A percentile compares a stretch with the other conserved stretches of the same genome.
These are phyloP conservation scores for Hypotaenidia philippensis DNA, from an alignment of 2,797 vertebrate genomes.

Conservation along the genomic window DNA sequence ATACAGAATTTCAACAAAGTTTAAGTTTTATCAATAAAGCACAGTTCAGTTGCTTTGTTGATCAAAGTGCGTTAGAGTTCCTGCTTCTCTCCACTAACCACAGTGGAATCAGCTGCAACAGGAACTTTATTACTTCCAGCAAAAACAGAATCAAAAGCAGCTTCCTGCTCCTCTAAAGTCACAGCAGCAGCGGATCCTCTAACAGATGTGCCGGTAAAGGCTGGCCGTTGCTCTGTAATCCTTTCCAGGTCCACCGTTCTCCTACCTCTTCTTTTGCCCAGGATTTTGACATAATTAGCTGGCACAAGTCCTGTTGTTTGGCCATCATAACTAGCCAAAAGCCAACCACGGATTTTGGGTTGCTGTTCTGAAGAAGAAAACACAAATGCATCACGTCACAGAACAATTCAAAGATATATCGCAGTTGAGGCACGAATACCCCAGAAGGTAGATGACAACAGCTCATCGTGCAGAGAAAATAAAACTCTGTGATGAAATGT, in stretches of 20 bases:
- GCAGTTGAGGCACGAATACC: background rate
- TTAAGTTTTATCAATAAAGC: conserved; percentile 49
- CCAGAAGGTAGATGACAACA: background rate
- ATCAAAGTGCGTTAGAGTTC: conserved; percentile 73
- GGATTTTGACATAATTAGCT: conserved; percentile 94
- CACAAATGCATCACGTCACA: background rate
- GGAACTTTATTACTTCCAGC: conserved; percentile 75
- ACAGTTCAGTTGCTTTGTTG: conserved; percentile 45
- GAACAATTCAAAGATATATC: background rate
- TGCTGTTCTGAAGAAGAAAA: conserved; percentile 88
- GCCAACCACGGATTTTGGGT: conserved; percentile 94
- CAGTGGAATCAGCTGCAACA: conserved; percentile 30
- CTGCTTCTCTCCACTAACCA: conserved; percentile 73
- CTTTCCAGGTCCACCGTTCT: conserved; percentile 84
- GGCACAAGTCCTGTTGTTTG: conserved; percentile 93
- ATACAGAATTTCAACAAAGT: conserved; percentile 31
- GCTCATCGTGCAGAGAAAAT: background rate
- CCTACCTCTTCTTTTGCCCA: conserved; percentile 92
- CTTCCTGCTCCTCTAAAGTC: conserved; percentile 80
- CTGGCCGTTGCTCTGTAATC: conserved; percentile 77
- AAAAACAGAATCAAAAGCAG: conserved; percentile 90
- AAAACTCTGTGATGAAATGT: background rate
- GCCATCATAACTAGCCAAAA: conserved; percentile 93
- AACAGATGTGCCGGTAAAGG: conserved; percentile 54
- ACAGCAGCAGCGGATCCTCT: conserved; percentile 59